Evolutionary conservation across 2,797 vertebrate species (phyloP).

Genomic region (Scarus forsteni): DNA sequence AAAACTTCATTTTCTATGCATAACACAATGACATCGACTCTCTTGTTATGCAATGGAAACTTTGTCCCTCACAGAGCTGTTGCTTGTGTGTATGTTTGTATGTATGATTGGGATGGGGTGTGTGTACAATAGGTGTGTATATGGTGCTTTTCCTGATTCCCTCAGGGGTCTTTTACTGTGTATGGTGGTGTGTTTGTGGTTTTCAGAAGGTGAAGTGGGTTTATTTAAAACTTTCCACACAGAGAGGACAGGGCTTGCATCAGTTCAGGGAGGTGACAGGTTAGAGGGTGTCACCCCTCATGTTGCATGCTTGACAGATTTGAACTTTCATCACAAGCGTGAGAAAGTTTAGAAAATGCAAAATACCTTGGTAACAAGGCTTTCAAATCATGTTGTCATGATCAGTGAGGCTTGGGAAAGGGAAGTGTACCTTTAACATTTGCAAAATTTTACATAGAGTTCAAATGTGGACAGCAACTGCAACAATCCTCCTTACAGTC

Average conservation of each 20-base stretch:
- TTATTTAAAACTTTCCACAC: slow-evolving; percentile 55
- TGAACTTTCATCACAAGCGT: slow-evolving; percentile 33
- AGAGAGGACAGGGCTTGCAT: background rate
- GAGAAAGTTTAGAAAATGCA: slow-evolving; percentile 49
- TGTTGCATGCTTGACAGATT: slow-evolving; percentile 49
- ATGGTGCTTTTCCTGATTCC: slow-evolving; percentile 42
- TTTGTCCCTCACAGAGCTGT: background rate
- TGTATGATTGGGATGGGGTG: slow-evolving; percentile 9
- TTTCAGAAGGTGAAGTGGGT: slow-evolving; percentile 45
- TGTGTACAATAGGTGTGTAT: slow-evolving; percentile 8
- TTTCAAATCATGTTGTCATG: background rate
- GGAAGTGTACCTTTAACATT: background rate
- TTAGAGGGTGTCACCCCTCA: slow-evolving; percentile 34
- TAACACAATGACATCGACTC: slow-evolving; percentile 8
- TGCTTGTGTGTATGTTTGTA: background rate
- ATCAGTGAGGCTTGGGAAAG: background rate
- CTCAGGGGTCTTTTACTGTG: slow-evolving; percentile 11
- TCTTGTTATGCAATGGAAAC: slow-evolving; percentile 6
- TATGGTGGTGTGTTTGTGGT: slow-evolving; percentile 47
- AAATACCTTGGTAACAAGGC: background rate
- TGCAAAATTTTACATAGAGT: background rate
- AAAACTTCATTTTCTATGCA: background rate
- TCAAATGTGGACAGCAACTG: background rate
- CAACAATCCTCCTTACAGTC: too few relatives aligned
- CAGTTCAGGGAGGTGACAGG: background rate